Conservation (phyloP, 2,113 vertebrate species). For the Ovis aries region ARS-UI_Ramb_v3.0 NC_056070.1:16698501-16699000, state of each 20-base stretch:
- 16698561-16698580: not conserved
- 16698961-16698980: not conserved
- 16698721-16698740: not conserved
- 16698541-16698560: not conserved
- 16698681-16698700: not conserved
- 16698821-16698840: not conserved
- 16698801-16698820: not conserved
- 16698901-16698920: not conserved
- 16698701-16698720: not conserved
- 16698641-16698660: not conserved
- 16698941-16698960: not conserved
- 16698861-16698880: not conserved
- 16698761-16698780: not conserved
- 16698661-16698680: not conserved
- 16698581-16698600: not conserved
- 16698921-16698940: not conserved
- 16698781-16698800: not conserved
- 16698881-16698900: not conserved
- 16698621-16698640: not conserved
- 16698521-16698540: rapidly evolving
- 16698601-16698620: not conserved
- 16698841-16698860: not conserved
- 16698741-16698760: not conserved
- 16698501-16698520: not conserved
- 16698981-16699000: not conserved